phyloP scores from a whole-genome alignment of 2,113 vertebrate genomes.

The Geococcyx californianus region DNA sequence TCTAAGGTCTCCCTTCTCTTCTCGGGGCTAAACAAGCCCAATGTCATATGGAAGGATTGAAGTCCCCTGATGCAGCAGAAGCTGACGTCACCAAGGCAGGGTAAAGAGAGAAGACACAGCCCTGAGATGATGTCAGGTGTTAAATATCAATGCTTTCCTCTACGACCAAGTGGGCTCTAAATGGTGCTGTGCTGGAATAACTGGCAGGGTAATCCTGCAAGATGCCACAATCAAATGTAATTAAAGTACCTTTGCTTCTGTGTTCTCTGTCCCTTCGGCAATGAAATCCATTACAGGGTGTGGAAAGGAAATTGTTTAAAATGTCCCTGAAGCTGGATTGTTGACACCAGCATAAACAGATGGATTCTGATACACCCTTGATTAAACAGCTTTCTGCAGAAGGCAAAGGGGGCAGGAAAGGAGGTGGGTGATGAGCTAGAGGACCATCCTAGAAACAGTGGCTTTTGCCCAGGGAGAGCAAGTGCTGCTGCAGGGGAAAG shows the following conservation, averaged over 20 bases:
- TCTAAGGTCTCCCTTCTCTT: too few relatives aligned
- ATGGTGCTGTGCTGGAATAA: conserved; percentile 42
- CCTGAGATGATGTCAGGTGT: not conserved
- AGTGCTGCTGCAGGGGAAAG: not conserved
- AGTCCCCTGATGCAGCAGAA: not conserved
- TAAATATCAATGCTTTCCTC: conserved; percentile 46
- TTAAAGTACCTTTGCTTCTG: conserved; percentile 71
- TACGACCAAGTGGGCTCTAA: conserved; percentile 45
- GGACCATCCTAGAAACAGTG: not conserved
- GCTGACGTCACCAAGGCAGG: not conserved
- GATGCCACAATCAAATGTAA: conserved; percentile 65
- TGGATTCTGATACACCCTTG: conserved; percentile 36
- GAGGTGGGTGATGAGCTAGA: not conserved
- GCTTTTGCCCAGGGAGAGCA: not conserved
- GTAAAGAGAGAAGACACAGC: not conserved
- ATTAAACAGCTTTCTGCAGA: conserved; percentile 28
- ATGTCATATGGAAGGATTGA: not conserved
- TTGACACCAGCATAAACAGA: not conserved
- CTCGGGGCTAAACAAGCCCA: too few relatives aligned
- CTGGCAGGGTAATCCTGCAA: conserved; percentile 55
- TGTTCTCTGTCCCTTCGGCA: not conserved
- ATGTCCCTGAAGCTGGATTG: not conserved
- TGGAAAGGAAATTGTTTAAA: conserved; percentile 24
- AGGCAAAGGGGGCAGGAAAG: not conserved
- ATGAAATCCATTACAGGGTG: conserved; percentile 18